Percentiles rank a stretch among this genome's conserved stretches.
Conservation (phyloP, 1,140 invertebrate species). For the Bombus polaris region DNA sequence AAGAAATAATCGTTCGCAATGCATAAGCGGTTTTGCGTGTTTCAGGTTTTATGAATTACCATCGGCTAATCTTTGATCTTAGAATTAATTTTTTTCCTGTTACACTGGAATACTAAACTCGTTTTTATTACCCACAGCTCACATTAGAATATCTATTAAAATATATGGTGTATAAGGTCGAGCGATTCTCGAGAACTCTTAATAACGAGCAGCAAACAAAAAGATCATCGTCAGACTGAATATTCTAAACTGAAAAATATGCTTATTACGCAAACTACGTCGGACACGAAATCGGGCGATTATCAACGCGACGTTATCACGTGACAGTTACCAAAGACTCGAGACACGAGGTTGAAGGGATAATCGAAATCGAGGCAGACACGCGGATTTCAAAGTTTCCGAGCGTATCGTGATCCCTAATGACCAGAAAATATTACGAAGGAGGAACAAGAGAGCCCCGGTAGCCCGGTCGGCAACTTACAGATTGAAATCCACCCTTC, state of each 20-base stretch:
- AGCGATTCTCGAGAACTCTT: background rate
- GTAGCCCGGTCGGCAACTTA: slow-evolving; percentile 50
- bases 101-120: background rate
- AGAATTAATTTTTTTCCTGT: background rate
- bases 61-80: background rate
- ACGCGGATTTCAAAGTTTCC: slow-evolving; percentile 44
- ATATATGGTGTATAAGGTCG: background rate
- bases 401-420: slow-evolving; percentile 48
- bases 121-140: background rate
- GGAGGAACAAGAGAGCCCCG: slow-evolving; percentile 43
- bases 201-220: background rate
- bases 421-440: slow-evolving; percentile 56
- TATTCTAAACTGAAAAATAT: background rate
- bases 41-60: background rate
- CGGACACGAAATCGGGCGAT: slow-evolving; percentile 16
- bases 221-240: background rate
- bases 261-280: background rate
- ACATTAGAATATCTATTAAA: background rate
- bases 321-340: background rate
- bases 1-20: background rate
- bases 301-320: background rate
- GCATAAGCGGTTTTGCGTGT: background rate
- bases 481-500: slow-evolving; percentile 70
- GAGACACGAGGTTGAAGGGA: background rate
- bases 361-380: background rate